These are phyloP conservation scores for Drosophila neocordata DNA, from an alignment of 1,140 invertebrate genomes.

Conservation along the genomic window DNA sequence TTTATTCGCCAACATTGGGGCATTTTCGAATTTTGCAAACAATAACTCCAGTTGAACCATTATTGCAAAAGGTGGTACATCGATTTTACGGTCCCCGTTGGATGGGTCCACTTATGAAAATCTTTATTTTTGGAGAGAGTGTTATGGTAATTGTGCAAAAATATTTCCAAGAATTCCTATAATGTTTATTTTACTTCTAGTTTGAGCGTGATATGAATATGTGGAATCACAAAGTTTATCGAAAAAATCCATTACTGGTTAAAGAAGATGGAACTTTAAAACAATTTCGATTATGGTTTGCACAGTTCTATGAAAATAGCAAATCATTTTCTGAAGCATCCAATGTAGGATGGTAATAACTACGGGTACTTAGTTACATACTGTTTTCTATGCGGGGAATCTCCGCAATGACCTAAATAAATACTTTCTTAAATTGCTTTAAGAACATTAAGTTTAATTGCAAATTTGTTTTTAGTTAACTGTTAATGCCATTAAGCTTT, in stretches of 20 bases:
- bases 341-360: conserved; percentile 35
- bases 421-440: neutral
- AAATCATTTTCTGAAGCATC: conserved; percentile 82
- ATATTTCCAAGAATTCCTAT: neutral
- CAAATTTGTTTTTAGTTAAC: no score
- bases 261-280: conserved; percentile 89
- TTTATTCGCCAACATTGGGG: conserved; percentile 86
- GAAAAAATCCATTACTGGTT: conserved; percentile 88
- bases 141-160: conserved; percentile 86
- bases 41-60: conserved; percentile 91
- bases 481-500: no score
- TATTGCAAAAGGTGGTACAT: conserved; percentile 91
- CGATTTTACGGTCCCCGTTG: conserved; percentile 87
- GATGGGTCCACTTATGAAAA: conserved; percentile 86
- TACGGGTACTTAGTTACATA: neutral
- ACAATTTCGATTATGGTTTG: conserved; percentile 91
- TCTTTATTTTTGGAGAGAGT: conserved; percentile 89
- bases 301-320: conserved; percentile 93
- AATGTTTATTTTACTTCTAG: conserved; percentile 83
- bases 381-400: neutral
- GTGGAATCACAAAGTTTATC: conserved; percentile 94
- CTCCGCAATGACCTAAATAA: neutral
- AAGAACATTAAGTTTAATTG: neutral
- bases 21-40: conserved; percentile 89
- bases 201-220: conserved; percentile 93